Base-by-base conservation (phyloP, 2,113 vertebrate species). In the Haliaeetus leucogaster region DNA sequence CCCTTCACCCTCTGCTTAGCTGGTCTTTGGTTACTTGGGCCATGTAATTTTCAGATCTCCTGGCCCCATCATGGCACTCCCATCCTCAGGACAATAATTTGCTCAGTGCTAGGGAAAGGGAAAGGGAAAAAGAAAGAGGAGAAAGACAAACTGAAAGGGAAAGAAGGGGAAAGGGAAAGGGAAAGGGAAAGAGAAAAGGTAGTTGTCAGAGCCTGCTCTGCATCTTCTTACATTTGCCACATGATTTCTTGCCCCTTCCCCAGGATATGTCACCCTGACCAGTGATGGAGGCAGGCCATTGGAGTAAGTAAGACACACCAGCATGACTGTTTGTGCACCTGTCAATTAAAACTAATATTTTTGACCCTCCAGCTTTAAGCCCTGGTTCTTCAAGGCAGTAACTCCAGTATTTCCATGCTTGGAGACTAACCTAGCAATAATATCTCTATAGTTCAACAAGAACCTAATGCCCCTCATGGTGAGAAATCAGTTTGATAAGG, bases 21-120 rank as follows among this genome's bases (percentile, higher is more conserved):
- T 0, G 0, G 20, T 62, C 53, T 63, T 84, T 78, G 26, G 6
- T 55, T 86, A 36, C 68, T 83, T 0, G 0, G 8, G 18, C 29
- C 6, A 16, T 71, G 92, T 89, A 59, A 66, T 90, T 78, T 82
- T 53, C 59, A 45, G 26, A 38, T 25, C 19, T 92, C 38, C n/a
- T 87, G 34, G 19, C 45, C 25, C 18, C 10, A 8, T 40, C 0
- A 0, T 78, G 40, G 59, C 47, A 74, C 22, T 66, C 43, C 34
- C 34, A 48, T 82, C 18, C n/a, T 55, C n/a, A 45, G 40, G 30
- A 78, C 23, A 68, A 25, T 17, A 2, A 26, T 72, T 68, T 85
- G 30, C 25, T 82, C 34, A 56, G 16, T 56, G 34, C 48, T 71
- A 30, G 10, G 19, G 38, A 72, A 88, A 88, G 16, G 23, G 15